Evolutionary conservation across 2,888 invertebrate species (phyloP).

Genomic region (Cyrtodaria siliqua): DNA sequence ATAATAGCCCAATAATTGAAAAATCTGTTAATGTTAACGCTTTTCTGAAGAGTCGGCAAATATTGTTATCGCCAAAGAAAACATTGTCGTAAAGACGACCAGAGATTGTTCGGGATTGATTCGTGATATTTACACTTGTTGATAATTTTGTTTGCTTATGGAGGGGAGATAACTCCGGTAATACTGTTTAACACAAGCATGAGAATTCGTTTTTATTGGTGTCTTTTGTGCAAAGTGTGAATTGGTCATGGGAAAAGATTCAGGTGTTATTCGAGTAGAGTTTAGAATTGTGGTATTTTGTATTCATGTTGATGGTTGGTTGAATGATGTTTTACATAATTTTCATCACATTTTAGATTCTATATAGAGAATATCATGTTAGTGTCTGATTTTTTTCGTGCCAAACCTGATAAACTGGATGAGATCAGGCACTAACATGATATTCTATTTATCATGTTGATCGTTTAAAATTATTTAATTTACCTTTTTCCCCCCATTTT

Average conservation of each 20-base stretch:
- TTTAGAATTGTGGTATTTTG: too few relatives aligned
- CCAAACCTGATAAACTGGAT: too few relatives aligned
- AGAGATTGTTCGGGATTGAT: not conserved
- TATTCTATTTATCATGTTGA: too few relatives aligned
- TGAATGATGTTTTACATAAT: too few relatives aligned
- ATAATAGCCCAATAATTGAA: slow-evolving; percentile 29
- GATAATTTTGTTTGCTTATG: not conserved
- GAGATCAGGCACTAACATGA: too few relatives aligned
- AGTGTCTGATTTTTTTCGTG: too few relatives aligned
- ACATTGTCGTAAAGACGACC: slow-evolving; percentile 16
- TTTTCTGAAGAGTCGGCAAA: slow-evolving; percentile 20
- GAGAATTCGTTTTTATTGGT: not conserved
- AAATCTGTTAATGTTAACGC: slow-evolving; percentile 16
- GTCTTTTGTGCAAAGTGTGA: slow-evolving; percentile 1
- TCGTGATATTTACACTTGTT: not conserved
- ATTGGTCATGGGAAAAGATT: not conserved
- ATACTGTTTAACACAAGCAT: not conserved
- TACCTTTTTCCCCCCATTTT: too few relatives aligned
- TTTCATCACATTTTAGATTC: too few relatives aligned
- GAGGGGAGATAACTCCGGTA: slow-evolving; percentile 21
- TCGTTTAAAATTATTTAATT: too few relatives aligned
- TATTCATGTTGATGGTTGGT: too few relatives aligned
- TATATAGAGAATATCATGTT: too few relatives aligned
- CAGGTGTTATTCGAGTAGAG: too few relatives aligned
- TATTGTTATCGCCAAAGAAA: slow-evolving; percentile 18